Percentiles rank a stretch among this genome's conserved stretches.
These are phyloP conservation scores for Chionodraco myersi DNA, from an alignment of 2,113 vertebrate genomes.

Conservation along the genomic window DNA sequence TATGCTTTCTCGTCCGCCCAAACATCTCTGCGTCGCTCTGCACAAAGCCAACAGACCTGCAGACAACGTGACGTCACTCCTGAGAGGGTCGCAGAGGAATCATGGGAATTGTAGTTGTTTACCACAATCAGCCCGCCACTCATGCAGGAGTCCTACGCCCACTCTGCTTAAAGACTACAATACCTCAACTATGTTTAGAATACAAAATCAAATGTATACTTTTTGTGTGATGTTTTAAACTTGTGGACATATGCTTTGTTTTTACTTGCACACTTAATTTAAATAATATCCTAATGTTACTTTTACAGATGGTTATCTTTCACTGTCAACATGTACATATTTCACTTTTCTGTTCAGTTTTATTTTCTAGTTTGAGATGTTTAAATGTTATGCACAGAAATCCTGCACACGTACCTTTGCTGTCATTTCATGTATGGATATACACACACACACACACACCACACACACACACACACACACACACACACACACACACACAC, in stretches of 20 bases:
- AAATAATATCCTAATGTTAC: too few species aligned
- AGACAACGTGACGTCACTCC: conserved; percentile 67
- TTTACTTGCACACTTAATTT: neutral
- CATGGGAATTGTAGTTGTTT: conserved; percentile 70
- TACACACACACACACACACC: neutral
- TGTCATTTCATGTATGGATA: neutral
- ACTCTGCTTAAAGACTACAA: neutral
- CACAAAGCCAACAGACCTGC: conserved; percentile 70
- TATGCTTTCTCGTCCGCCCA: conserved; percentile 35
- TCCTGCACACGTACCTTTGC: neutral
- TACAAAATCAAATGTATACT: too few species aligned
- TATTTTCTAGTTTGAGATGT: too few species aligned
- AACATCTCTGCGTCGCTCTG: conserved; percentile 60
- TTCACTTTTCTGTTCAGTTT: too few species aligned
- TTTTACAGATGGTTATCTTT: too few species aligned
- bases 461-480: too few species aligned
- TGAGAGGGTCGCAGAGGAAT: neutral
- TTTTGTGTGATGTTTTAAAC: too few species aligned
- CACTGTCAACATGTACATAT: too few species aligned
- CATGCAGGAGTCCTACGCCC: neutral
- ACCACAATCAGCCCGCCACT: too few species aligned
- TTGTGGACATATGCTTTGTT: too few species aligned
- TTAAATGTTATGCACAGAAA: too few species aligned
- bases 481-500: too few species aligned
- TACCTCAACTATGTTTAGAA: neutral